Percentiles rank a stretch among this genome's conserved stretches.
phyloP scores from a whole-genome alignment of 2,888 invertebrate species.

The Rhingia campestris region DNA sequence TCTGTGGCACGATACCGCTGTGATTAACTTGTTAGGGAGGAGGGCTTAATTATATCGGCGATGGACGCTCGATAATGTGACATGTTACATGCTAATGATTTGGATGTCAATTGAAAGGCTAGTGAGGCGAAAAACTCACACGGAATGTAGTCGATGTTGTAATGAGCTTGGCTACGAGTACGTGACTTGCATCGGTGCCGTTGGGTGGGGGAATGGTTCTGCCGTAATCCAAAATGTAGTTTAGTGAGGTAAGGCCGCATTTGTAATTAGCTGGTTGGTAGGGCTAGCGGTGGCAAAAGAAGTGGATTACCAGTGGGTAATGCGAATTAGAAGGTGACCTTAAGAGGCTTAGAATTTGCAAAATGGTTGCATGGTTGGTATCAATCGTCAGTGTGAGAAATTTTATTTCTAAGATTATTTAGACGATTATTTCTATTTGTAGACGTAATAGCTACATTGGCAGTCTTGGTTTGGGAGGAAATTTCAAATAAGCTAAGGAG shows the following conservation, averaged over 20 bases:
- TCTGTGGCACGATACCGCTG: conserved; percentile 18
- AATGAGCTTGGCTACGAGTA: neutral
- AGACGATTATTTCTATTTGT: no score
- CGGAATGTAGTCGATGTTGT: conserved; percentile 37
- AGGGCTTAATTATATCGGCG: conserved; percentile 68
- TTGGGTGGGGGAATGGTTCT: conserved; percentile 27
- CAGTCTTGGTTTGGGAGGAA: no score
- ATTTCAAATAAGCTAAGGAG: no score
- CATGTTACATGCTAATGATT: conserved; percentile 73
- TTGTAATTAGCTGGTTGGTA: conserved; percentile 25
- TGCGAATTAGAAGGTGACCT: no score
- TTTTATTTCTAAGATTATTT: no score
- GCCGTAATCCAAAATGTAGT: conserved; percentile 35
- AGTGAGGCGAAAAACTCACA: conserved; percentile 23
- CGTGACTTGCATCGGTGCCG: conserved; percentile 5
- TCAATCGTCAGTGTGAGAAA: no score
- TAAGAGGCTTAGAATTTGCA: no score
- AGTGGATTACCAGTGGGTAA: neutral
- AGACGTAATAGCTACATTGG: no score
- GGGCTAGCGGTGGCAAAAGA: conserved; percentile 2
- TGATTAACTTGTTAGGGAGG: conserved; percentile 73
- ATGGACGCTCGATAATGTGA: conserved; percentile 68
- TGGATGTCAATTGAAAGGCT: conserved; percentile 45
- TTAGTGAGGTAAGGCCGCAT: conserved; percentile 27
- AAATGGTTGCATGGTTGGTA: no score